Evolutionary conservation across 2,113 vertebrate genomes (phyloP).

Genomic region (Campylomormyrus numenius): DNA sequence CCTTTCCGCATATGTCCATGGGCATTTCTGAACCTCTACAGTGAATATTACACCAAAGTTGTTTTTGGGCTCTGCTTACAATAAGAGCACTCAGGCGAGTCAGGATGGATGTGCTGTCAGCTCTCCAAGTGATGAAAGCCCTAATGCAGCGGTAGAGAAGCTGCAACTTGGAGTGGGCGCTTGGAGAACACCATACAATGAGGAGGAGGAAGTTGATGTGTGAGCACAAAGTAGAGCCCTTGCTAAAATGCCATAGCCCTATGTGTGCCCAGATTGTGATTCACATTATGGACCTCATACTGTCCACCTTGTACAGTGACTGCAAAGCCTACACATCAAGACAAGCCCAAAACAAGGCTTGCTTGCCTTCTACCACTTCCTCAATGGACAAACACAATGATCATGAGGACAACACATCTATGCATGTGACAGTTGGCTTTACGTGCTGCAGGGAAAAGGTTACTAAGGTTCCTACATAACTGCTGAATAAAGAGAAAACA

Average conservation of each 20-base stretch:
- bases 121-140: slow-evolving; percentile 58
- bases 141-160: slow-evolving; percentile 55
- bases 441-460: not conserved
- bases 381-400: not conserved
- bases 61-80: slow-evolving; percentile 52
- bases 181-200: not conserved
- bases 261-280: not conserved
- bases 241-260: not conserved
- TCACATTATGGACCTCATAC: not conserved
- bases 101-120: slow-evolving; percentile 65
- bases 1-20: not conserved
- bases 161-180: slow-evolving; percentile 42
- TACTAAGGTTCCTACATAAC: too few species aligned
- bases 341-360: not conserved
- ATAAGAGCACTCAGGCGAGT: slow-evolving; percentile 53
- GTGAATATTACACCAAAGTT: slow-evolving; percentile 54
- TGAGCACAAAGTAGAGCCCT: not conserved
- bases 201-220: not conserved
- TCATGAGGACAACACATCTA: not conserved
- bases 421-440: not conserved
- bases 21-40: slow-evolving; percentile 46
- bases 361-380: not conserved
- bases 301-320: not conserved
- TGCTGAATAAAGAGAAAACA: not conserved
- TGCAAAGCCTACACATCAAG: not conserved